These are phyloP conservation scores for Amphipyra berbera DNA, from an alignment of 2,888 invertebrate genomes.

Conservation along the genomic window DNA sequence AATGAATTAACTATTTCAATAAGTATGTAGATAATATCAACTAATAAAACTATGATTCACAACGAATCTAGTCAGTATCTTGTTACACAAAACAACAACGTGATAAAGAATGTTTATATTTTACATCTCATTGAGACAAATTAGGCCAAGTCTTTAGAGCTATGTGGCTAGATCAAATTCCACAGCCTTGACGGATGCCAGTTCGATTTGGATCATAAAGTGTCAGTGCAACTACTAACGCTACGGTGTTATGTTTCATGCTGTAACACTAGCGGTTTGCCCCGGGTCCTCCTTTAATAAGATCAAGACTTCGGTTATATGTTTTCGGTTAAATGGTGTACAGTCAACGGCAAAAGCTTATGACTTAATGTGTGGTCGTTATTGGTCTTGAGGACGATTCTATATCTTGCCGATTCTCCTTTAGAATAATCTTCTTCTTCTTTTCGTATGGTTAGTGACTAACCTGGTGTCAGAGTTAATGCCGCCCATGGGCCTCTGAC, in stretches of 20 bases:
- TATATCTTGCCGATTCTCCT: too few species aligned
- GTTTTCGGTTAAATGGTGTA: not conserved
- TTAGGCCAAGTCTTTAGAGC: constrained; percentile 53
- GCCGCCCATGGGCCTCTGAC: too few species aligned
- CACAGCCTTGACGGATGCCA: constrained; percentile 60
- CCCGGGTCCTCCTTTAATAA: constrained; percentile 8
- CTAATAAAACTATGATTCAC: constrained; percentile 4
- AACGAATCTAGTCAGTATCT: constrained; percentile 16
- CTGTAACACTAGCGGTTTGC: constrained; percentile 14
- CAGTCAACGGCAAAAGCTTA: too few species aligned
- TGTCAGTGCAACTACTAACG: constrained; percentile 21
- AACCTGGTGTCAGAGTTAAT: too few species aligned
- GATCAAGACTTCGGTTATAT: not conserved
- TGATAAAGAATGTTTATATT: constrained; percentile 28
- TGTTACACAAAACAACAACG: constrained; percentile 28
- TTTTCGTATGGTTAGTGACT: too few species aligned
- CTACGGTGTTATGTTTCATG: constrained; percentile 47
- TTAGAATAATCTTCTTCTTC: too few species aligned
- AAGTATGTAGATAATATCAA: too few species aligned
- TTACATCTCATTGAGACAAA: constrained; percentile 41
- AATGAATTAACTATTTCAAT: too few species aligned
- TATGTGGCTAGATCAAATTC: constrained; percentile 58
- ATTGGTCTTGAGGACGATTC: too few species aligned
- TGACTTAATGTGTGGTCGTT: too few species aligned
- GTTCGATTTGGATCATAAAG: constrained; percentile 51